Evolutionary conservation across 2,888 invertebrate species (phyloP).

Genomic region (Stenodema calcarata): DNA sequence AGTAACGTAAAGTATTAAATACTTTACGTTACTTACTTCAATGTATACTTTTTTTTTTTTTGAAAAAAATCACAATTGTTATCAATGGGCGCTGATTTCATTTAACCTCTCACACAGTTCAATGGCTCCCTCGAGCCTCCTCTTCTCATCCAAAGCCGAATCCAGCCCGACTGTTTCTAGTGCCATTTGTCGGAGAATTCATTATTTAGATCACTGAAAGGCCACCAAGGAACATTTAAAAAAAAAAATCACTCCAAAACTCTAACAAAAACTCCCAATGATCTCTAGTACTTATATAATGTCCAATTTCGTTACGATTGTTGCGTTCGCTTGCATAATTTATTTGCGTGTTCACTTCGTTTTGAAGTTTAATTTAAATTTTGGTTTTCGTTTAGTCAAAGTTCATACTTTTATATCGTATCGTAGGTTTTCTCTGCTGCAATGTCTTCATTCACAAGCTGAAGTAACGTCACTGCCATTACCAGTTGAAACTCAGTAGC

Average conservation of each 20-base stretch:
- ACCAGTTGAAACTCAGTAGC: neutral
- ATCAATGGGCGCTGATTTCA: too few relatives aligned
- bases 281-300: slow-evolving; percentile 48
- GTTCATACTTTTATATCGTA: neutral
- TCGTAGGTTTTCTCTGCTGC: neutral
- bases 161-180: neutral
- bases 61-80: too few relatives aligned
- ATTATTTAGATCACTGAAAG: neutral
- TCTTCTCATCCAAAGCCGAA: neutral
- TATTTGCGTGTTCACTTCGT: neutral
- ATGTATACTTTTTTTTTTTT: too few relatives aligned
- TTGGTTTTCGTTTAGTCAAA: neutral
- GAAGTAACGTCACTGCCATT: neutral
- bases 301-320: slow-evolving; percentile 44
- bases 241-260: neutral
- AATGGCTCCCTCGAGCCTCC: too few relatives aligned
- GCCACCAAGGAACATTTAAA: neutral
- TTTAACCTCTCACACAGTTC: too few relatives aligned
- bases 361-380: neutral
- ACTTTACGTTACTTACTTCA: too few relatives aligned
- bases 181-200: neutral
- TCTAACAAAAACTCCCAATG: slow-evolving; percentile 44
- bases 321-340: slow-evolving; percentile 32
- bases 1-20: too few relatives aligned
- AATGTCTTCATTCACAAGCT: neutral